Conservation (phyloP, 2,113 vertebrate species). For the Alexandromys fortis region DNA sequence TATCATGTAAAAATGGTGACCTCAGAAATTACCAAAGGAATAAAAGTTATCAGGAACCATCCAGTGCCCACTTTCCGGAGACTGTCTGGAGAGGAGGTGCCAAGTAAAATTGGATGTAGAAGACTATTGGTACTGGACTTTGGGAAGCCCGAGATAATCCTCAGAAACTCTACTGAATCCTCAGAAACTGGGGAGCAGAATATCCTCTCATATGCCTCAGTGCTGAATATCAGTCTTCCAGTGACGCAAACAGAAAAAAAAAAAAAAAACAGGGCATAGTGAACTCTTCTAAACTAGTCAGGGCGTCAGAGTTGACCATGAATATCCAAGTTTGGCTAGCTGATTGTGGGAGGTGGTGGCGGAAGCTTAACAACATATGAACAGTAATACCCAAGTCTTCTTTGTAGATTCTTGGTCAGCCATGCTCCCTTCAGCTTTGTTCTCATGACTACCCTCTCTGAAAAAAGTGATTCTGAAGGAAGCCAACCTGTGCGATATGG, state of each 20-base stretch:
- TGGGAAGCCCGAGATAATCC: not conserved
- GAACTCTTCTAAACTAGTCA: slow-evolving; percentile 87
- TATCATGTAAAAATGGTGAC: not conserved
- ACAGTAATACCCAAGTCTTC: slow-evolving; percentile 95
- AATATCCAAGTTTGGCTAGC: slow-evolving; percentile 97
- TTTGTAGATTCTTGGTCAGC: slow-evolving; percentile 92
- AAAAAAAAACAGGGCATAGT: slow-evolving; percentile 91
- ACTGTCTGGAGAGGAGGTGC: not conserved
- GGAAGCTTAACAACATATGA: slow-evolving; percentile 97
- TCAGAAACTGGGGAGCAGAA: not conserved
- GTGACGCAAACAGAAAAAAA: slow-evolving; percentile 88
- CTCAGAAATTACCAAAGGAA: not conserved
- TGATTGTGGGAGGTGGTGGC: slow-evolving; percentile 92
- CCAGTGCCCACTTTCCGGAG: not conserved
- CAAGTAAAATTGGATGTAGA: not conserved
- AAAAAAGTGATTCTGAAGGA: slow-evolving; percentile 91
- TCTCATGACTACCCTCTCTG: slow-evolving; percentile 98
- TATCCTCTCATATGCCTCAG: slow-evolving; percentile 84
- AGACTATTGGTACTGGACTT: not conserved
- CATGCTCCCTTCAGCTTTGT: slow-evolving; percentile 94
- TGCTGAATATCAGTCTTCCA: slow-evolving; percentile 85
- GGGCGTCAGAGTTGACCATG: slow-evolving; percentile 91
- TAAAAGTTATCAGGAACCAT: not conserved
- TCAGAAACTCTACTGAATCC: not conserved
- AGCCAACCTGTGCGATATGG: slow-evolving; percentile 96